A percentile compares a stretch with the other conserved stretches of the same genome.
Conservation (phyloP, 2,888 invertebrate species). For the Lucinisca nassula region DNA sequence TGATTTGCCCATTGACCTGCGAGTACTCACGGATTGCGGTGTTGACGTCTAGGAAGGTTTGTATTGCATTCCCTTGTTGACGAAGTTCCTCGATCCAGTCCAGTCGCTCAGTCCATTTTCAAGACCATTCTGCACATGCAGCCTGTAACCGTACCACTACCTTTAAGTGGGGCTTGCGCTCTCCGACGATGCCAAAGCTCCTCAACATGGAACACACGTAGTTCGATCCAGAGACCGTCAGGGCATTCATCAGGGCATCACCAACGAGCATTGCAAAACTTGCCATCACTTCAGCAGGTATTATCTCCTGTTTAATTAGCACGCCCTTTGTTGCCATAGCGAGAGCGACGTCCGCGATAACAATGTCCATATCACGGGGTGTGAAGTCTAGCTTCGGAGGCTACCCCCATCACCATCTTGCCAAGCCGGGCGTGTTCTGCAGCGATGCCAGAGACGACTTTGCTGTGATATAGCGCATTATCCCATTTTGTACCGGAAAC, state of each 20-base stretch:
- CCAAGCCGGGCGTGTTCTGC: not conserved
- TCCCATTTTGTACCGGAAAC: too few species aligned
- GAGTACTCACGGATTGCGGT: too few species aligned
- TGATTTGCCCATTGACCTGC: too few species aligned
- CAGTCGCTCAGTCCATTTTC: too few species aligned
- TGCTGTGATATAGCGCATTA: conserved; percentile 6
- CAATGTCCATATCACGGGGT: not conserved
- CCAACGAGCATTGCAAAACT: not conserved
- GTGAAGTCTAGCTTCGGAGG: not conserved
- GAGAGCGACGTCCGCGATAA: not conserved
- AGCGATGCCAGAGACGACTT: too few species aligned
- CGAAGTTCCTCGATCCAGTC: too few species aligned
- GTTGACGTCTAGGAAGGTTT: too few species aligned
- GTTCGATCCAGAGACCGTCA: too few species aligned
- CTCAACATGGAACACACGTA: too few species aligned
- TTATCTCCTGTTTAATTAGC: not conserved
- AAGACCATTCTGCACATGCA: not conserved
- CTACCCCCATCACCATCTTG: not conserved
- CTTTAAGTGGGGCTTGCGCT: conserved; percentile 9
- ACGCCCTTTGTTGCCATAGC: not conserved
- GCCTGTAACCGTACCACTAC: not conserved
- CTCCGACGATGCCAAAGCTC: not conserved
- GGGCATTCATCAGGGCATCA: not conserved
- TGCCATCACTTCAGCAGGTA: not conserved
- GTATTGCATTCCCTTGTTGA: too few species aligned